These are phyloP conservation scores for Ricordea florida DNA, from an alignment of 92 coral and sea anemone species.

Conservation along the genomic window DNA sequence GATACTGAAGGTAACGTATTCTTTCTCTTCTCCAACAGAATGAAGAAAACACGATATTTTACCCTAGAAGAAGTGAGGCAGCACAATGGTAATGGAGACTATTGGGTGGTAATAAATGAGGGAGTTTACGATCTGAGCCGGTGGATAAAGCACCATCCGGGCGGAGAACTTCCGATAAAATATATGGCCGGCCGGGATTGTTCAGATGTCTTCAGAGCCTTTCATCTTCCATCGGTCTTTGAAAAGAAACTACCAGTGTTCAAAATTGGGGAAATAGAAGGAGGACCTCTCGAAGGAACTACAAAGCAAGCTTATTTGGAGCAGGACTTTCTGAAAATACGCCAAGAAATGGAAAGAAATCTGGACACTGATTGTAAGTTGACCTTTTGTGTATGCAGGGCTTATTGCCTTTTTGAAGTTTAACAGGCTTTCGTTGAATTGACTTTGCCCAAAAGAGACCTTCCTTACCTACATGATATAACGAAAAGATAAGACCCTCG, in stretches of 20 bases:
- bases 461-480: no score
- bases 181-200: conserved; percentile 98
- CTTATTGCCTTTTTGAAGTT: no score
- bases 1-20: no score
- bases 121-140: conserved; percentile 90
- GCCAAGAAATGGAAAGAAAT: conserved; percentile 76
- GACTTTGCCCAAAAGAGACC: no score
- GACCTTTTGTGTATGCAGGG: conserved; percentile 5
- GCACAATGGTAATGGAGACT: conserved; percentile 79
- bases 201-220: conserved; percentile 95
- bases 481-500: no score
- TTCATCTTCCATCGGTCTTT: conserved; percentile 84
- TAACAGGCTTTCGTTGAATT: no score
- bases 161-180: conserved; percentile 90
- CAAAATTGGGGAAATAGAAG: conserved; percentile 77
- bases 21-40: background rate
- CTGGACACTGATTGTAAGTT: conserved; percentile 94
- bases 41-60: conserved; percentile 27
- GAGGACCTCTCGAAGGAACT: conserved; percentile 1
- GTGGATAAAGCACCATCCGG: conserved; percentile 94
- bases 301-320: conserved; percentile 58
- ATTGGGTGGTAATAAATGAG: conserved; percentile 87
- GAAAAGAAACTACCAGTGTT: conserved; percentile 85
- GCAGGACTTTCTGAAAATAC: conserved; percentile 80
- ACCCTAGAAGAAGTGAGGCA: conserved; percentile 82